A percentile compares a stretch with the other conserved stretches of the same genome.
phyloP scores from a whole-genome alignment of 2,888 invertebrate species.

The Nomada flava region DNA sequence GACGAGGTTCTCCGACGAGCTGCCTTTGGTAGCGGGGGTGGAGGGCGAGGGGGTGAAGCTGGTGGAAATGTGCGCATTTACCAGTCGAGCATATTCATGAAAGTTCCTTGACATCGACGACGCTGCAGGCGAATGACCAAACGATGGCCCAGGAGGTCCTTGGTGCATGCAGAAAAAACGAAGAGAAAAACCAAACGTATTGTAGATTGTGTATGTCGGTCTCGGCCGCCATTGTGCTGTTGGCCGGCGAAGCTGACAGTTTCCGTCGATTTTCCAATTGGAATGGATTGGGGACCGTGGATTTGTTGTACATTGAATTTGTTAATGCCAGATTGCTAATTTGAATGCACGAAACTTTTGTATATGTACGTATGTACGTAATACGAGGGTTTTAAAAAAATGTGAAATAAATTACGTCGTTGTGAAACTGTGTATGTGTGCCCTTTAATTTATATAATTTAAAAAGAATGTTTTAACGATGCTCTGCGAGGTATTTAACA shows the following conservation, averaged over 20 bases:
- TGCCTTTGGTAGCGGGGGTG: conserved; percentile 48
- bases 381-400: not conserved
- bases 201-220: not conserved
- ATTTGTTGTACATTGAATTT: too few species aligned
- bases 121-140: conserved; percentile 67
- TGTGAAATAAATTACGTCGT: too few species aligned
- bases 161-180: too few species aligned
- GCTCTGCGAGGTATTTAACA: too few species aligned
- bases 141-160: conserved; percentile 12
- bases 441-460: too few species aligned
- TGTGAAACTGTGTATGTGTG: too few species aligned
- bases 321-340: too few species aligned
- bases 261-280: not conserved
- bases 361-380: not conserved
- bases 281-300: too few species aligned
- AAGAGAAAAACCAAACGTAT: conserved; percentile 23
- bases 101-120: conserved; percentile 74
- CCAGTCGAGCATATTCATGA: conserved; percentile 68
- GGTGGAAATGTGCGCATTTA: conserved; percentile 66
- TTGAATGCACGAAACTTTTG: too few species aligned
- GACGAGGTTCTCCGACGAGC: conserved; percentile 52
- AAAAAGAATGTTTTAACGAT: too few species aligned
- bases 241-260: not conserved
- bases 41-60: conserved; percentile 43
- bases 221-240: not conserved